Base-by-base conservation (phyloP, 2,888 invertebrate genomes). In the Parnassius smintheus region DNA sequence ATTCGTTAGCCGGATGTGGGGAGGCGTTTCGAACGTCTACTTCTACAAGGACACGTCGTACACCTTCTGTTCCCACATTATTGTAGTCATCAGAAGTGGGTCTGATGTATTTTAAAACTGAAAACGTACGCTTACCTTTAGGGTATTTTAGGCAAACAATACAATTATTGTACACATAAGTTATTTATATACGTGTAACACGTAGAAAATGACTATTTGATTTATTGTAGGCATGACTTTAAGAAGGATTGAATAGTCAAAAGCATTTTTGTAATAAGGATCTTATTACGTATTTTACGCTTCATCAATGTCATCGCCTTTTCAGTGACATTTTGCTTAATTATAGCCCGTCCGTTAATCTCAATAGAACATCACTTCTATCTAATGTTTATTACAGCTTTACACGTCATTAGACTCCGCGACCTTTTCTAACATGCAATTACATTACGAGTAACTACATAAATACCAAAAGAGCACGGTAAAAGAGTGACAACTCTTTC, bases 371-470 rank as follows among this genome's bases (percentile, higher is more conserved):
- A 76, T 73, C 71, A 68, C 71, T 77, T 75, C 35, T 73, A 76
- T 80, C 74, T 77, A 67, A 67, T 69, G 70, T 80, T 76, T 78
- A 72, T 75, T 81, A 81, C 82, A 76, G 74, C 69, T 70, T 54
- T 49, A 44, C 60, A 48, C 25, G 59, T 73, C 70, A 74, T 73
- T 75, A 78, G 74, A 75, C 72, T 75, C 64, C 64, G 65, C 75
- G 78, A 83, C 85, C 84, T 89, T 82, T 82, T 62, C 75, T 75
- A 79, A 77, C 71, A 65, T 70, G 72, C 78, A 76, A 83, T 84
- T 85, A 84, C 76, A 72, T 75, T 72, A 70, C 80, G 82, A 73
- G 75, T 76, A 79, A 76, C 75, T 76, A 79, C 81, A 85, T 82
- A 79, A 82, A 85, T 82, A 83, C 79, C 79, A 81, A 75, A 70